These are phyloP conservation scores for Rhynchopsitta pachyrhyncha DNA, from an alignment of 2,113 vertebrate genomes.

Conservation along the genomic window DNA sequence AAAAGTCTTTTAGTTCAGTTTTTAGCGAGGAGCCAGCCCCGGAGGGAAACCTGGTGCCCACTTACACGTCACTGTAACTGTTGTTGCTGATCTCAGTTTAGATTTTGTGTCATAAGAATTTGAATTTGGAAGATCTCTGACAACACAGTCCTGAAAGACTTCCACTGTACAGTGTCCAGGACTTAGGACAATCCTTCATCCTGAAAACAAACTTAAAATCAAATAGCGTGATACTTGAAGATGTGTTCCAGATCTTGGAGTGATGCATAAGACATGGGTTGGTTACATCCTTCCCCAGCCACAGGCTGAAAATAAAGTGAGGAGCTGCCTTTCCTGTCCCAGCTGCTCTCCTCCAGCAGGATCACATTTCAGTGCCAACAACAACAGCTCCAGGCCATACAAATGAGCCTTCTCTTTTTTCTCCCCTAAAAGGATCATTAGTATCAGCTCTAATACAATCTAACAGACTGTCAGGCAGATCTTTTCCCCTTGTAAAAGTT, in stretches of 20 bases:
- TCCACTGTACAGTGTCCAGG: not conserved
- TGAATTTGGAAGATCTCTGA: not conserved
- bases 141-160: not conserved
- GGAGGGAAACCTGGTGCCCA: not conserved
- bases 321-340: slow-evolving; percentile 40
- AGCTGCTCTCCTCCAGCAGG: not conserved
- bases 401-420: slow-evolving; percentile 31
- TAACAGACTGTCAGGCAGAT: not conserved
- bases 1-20: not conserved
- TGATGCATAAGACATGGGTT: not conserved
- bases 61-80: not conserved
- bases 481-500: not conserved
- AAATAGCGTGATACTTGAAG: not conserved
- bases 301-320: not conserved
- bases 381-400: slow-evolving; percentile 35
- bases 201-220: not conserved
- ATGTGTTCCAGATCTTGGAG: not conserved
- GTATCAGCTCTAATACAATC: not conserved
- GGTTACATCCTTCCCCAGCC: not conserved
- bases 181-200: not conserved
- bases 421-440: not conserved
- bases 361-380: slow-evolving; percentile 18
- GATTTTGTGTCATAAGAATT: not conserved
- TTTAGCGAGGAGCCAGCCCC: not conserved
- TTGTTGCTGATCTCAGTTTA: not conserved